Evolutionary conservation across 2,113 vertebrate genomes (phyloP).

Genomic region (Bos indicus): DNA sequence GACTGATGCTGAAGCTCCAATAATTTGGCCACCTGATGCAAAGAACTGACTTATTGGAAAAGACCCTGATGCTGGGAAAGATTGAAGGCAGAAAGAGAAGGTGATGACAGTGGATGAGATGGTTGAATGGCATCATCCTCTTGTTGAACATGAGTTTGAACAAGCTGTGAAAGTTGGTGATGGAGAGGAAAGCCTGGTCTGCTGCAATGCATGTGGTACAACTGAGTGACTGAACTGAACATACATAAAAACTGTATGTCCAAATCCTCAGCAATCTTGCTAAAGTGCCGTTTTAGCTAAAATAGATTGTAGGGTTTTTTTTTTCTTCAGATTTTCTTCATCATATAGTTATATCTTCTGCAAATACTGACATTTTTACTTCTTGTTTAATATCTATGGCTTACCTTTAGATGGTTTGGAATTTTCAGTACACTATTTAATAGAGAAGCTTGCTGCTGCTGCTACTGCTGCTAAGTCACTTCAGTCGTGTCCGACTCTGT

Average conservation of each 20-base stretch:
- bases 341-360: not conserved
- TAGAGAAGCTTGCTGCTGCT: not conserved
- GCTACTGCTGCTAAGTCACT: too few relatives aligned
- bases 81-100: not conserved
- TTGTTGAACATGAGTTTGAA: not conserved
- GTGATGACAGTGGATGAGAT: fast-evolving
- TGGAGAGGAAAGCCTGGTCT: not conserved
- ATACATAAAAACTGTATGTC: not conserved
- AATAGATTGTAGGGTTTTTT: not conserved
- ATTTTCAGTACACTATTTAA: not conserved
- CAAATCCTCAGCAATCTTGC: not conserved
- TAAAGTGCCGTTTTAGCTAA: not conserved
- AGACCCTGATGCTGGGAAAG: not conserved
- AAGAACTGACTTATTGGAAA: not conserved
- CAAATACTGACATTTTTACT: not conserved
- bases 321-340: not conserved
- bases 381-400: not conserved
- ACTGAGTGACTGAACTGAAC: not conserved
- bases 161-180: not conserved
- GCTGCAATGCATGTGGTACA: not conserved
- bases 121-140: not conserved
- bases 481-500: too few relatives aligned
- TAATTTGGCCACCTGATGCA: not conserved
- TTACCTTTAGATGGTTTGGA: not conserved
- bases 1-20: not conserved